Evolutionary conservation across 2,797 vertebrate genomes (phyloP).

Genomic region (Nannoperca australis): DNA sequence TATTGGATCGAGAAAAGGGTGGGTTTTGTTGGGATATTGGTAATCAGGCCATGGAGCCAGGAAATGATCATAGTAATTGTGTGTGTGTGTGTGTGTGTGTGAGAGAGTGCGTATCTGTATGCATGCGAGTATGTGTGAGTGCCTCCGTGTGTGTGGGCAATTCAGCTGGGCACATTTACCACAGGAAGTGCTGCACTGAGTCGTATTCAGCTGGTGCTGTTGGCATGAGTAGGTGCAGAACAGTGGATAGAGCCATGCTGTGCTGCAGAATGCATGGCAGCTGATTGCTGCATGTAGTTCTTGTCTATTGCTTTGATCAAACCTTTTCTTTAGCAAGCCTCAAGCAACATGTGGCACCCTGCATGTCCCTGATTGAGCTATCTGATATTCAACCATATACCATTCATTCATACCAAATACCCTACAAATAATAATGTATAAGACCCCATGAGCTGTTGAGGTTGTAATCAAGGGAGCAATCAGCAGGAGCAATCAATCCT

Average conservation of each 20-base stretch:
- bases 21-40: constrained; percentile 35
- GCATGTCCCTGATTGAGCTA: constrained; percentile 69
- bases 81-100: constrained; percentile 39
- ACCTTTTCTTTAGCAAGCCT: constrained; percentile 59
- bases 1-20: constrained; percentile 36
- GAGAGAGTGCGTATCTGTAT: constrained; percentile 37
- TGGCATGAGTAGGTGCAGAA: constrained; percentile 60
- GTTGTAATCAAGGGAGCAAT: constrained; percentile 74
- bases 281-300: constrained; percentile 73
- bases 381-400: constrained; percentile 48
- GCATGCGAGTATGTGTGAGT: constrained; percentile 28
- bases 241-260: constrained; percentile 61
- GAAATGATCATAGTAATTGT: constrained; percentile 73
- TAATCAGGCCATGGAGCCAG: constrained; percentile 72
- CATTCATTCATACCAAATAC: constrained; percentile 47
- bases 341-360: constrained; percentile 30
- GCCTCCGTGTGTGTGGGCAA: constrained; percentile 45
- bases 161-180: constrained; percentile 52
- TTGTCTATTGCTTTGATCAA: constrained; percentile 66
- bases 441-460: constrained; percentile 34
- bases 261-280: constrained; percentile 69
- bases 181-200: constrained; percentile 62
- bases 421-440: constrained; percentile 48
- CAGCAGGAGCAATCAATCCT: constrained; percentile 60
- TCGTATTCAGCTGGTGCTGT: constrained; percentile 62